Conservation (phyloP, 2,113 vertebrate species). For the Cheilinus undulatus region DNA sequence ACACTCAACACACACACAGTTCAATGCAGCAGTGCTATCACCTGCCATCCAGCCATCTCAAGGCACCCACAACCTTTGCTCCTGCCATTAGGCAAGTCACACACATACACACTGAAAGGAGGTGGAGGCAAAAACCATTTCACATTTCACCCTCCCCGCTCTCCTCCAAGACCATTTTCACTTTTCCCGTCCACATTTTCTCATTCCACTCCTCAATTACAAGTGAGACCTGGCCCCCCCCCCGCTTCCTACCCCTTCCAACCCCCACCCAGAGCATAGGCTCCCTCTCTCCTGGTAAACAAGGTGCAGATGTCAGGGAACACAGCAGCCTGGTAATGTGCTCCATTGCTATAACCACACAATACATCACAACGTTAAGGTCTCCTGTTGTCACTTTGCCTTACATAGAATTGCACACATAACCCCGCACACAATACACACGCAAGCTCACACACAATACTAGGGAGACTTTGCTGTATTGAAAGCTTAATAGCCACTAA, state of each 20-base stretch:
- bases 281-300: slow-evolving; percentile 50
- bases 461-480: slow-evolving; percentile 15
- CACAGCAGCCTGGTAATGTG: slow-evolving; percentile 34
- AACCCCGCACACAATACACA: slow-evolving; percentile 13
- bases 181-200: slow-evolving; percentile 58
- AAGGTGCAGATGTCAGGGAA: slow-evolving; percentile 55
- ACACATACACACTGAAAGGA: background rate
- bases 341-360: slow-evolving; percentile 19
- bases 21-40: slow-evolving; percentile 43
- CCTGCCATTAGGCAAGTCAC: background rate
- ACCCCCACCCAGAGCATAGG: slow-evolving; percentile 13
- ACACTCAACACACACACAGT: background rate
- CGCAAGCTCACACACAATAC: slow-evolving; percentile 22
- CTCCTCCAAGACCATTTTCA: slow-evolving; percentile 50
- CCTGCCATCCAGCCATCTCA: slow-evolving; percentile 9
- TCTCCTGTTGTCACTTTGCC: slow-evolving; percentile 37
- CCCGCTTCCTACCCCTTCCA: background rate
- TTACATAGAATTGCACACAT: slow-evolving; percentile 19
- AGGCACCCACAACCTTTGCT: slow-evolving; percentile 31
- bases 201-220: slow-evolving; percentile 70
- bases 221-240: slow-evolving; percentile 29
- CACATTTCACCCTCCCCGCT: slow-evolving; percentile 31
- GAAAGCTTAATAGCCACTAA: slow-evolving; percentile 62
- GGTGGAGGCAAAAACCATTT: slow-evolving; percentile 21
- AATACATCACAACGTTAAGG: slow-evolving; percentile 22